Percentiles rank a stretch among this genome's conserved stretches.
These are phyloP conservation scores for Anhinga rufa DNA, from an alignment of 2,113 vertebrate genomes.

Conservation along the genomic window DNA sequence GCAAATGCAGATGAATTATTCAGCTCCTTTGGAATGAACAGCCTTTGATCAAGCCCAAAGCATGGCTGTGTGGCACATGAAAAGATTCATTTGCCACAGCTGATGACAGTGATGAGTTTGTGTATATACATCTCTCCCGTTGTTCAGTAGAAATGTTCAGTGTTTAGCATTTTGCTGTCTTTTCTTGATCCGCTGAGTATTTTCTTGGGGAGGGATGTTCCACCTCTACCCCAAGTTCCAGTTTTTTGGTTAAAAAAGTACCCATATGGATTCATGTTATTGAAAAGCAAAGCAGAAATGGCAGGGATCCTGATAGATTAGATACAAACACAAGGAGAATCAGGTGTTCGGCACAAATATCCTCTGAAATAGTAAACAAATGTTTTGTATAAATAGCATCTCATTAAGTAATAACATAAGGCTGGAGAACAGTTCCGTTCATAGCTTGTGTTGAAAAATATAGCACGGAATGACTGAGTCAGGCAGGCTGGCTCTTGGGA, in stretches of 20 bases:
- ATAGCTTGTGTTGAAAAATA: not conserved
- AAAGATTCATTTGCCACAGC: not conserved
- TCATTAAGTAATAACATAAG: not conserved
- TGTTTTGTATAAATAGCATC: slow-evolving; percentile 13
- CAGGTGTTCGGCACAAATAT: not conserved
- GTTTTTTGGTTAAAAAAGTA: not conserved
- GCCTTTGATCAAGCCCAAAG: not conserved
- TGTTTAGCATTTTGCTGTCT: not conserved
- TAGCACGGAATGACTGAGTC: not conserved
- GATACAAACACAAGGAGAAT: not conserved
- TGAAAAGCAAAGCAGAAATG: not conserved
- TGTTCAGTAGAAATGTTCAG: not conserved
- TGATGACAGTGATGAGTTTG: not conserved
- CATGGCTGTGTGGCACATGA: not conserved
- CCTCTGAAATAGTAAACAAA: not conserved
- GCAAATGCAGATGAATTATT: not conserved
- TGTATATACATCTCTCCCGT: not conserved
- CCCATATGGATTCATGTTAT: not conserved
- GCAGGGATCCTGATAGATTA: not conserved
- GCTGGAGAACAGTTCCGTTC: not conserved
- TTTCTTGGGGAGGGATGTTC: not conserved
- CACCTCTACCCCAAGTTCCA: not conserved
- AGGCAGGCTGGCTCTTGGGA: not conserved
- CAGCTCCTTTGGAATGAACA: not conserved
- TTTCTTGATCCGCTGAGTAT: not conserved